phyloP scores from a whole-genome alignment of 2,797 vertebrate species.

The Sebastes melanostomus region DNA sequence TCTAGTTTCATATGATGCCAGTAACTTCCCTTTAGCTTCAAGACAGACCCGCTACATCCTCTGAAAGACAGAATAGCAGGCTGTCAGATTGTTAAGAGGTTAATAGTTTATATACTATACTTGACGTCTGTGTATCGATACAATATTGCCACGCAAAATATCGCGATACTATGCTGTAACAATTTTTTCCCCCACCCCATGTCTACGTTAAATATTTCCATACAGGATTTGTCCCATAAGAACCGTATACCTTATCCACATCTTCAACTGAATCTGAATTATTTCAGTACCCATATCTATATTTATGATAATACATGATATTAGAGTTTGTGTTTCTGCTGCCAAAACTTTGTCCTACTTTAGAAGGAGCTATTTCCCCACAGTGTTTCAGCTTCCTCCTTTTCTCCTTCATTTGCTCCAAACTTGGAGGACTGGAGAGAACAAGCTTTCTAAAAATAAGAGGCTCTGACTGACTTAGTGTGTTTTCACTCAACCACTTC shows the following conservation, averaged over 20 bases:
- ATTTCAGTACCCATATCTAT: neutral
- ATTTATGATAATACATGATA: neutral
- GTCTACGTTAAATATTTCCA: neutral
- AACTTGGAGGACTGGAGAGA: neutral
- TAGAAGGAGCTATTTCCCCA: neutral
- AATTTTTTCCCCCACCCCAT: fast-evolving
- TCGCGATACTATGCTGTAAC: too few species aligned
- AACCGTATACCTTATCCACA: neutral
- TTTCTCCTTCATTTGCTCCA: slow-evolving; percentile 1
- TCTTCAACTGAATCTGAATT: neutral
- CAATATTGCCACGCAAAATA: too few species aligned
- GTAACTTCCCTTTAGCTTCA: too few species aligned
- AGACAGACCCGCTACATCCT: fast-evolving
- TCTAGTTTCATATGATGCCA: too few species aligned
- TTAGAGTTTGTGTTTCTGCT: neutral
- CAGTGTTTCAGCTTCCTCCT: neutral
- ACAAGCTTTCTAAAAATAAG: slow-evolving; percentile 12
- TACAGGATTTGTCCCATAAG: neutral
- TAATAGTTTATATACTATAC: too few species aligned
- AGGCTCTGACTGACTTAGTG: neutral
- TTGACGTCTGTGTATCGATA: too few species aligned
- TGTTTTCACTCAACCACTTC: slow-evolving; percentile 35
- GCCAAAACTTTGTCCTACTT: slow-evolving; percentile 5
- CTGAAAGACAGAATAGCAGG: too few species aligned
- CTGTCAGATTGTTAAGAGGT: too few species aligned